These are phyloP conservation scores for Creontiades dilutus DNA, from an alignment of 2,888 invertebrate species.

Conservation along the genomic window DNA sequence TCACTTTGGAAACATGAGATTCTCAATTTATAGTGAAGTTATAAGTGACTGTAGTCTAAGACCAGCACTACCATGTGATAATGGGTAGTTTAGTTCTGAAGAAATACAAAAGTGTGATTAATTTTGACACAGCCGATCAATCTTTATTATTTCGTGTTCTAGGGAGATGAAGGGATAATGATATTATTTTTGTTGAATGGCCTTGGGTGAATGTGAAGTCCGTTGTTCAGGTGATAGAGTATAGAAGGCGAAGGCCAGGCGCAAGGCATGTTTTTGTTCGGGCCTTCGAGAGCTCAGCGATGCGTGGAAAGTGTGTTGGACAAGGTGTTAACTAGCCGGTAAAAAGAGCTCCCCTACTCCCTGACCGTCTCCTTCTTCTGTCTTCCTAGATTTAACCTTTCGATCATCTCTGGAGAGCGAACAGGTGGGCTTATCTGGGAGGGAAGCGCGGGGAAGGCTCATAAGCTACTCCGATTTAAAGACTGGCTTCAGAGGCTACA, in stretches of 20 bases:
- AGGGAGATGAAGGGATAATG: too few relatives aligned
- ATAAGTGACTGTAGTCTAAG: too few relatives aligned
- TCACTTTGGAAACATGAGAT: too few relatives aligned
- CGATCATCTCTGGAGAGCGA: not conserved
- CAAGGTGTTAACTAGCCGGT: conserved; percentile 71
- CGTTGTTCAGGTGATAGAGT: not conserved
- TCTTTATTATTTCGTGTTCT: too few relatives aligned
- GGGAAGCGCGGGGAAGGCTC: not conserved
- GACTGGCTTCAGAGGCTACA: too few relatives aligned
- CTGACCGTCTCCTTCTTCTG: not conserved
- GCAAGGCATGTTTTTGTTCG: conserved; percentile 31
- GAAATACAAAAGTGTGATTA: too few relatives aligned
- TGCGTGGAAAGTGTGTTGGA: conserved; percentile 71
- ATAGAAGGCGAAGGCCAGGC: conserved; percentile 15
- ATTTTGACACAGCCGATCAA: too few relatives aligned
- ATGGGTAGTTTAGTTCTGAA: too few relatives aligned
- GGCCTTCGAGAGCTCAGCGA: conserved; percentile 49
- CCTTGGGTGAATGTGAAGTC: not conserved
- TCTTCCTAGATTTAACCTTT: not conserved
- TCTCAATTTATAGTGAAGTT: too few relatives aligned
- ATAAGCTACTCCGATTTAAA: too few relatives aligned
- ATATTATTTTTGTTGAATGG: not conserved
- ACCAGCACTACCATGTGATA: too few relatives aligned
- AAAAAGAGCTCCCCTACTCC: conserved; percentile 61
- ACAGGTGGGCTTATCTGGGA: not conserved